Evolutionary conservation across 2,888 invertebrate genomes (phyloP).

Genomic region (Cephus runcator): DNA sequence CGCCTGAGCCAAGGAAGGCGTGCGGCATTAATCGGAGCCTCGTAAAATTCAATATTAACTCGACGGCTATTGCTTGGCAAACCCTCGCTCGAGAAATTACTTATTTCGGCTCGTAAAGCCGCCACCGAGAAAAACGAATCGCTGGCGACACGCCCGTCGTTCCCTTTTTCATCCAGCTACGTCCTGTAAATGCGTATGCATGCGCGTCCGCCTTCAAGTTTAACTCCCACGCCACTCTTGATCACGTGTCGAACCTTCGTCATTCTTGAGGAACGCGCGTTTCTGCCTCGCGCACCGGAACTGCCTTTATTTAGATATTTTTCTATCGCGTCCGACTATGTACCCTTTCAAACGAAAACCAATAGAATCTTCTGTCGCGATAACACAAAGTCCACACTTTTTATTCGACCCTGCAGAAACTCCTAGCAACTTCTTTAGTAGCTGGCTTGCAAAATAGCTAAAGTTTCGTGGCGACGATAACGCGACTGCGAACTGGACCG

Average conservation of each 20-base stretch:
- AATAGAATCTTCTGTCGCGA: not conserved
- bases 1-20: not conserved
- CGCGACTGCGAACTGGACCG: conserved; percentile 7
- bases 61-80: not conserved
- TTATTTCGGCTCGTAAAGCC: conserved; percentile 24
- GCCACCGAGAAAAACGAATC: not conserved
- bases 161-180: not conserved
- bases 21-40: not conserved
- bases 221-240: not conserved
- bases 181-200: not conserved
- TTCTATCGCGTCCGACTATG: not conserved
- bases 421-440: conserved; percentile 24
- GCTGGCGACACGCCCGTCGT: not conserved
- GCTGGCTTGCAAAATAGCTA: conserved; percentile 22
- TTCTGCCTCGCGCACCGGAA: not conserved
- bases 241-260: not conserved
- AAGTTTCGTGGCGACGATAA: conserved; percentile 27
- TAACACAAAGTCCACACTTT: not conserved
- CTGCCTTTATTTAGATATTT: not conserved
- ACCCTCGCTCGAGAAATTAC: conserved; percentile 18
- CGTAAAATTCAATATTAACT: conserved; percentile 6
- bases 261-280: not conserved
- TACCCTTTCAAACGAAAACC: not conserved
- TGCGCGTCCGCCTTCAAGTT: not conserved
- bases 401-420: not conserved